phyloP scores from a whole-genome alignment of 2,113 vertebrate species.

The Chelonoidis abingdonii region DNA sequence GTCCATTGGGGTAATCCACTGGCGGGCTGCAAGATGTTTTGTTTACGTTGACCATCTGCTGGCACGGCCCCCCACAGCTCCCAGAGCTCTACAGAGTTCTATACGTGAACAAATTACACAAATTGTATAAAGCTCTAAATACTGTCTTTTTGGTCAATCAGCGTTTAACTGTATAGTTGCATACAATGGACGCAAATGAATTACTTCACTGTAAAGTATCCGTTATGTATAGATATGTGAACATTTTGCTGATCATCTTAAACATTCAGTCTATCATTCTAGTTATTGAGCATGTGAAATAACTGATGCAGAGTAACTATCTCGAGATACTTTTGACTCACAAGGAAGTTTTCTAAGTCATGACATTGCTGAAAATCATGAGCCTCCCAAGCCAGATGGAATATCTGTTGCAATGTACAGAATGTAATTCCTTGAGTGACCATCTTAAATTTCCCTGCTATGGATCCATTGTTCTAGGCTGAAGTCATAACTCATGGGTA shows the following conservation, averaged over 20 bases:
- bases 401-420: neutral
- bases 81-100: neutral
- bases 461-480: neutral
- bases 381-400: neutral
- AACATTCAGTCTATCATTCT: neutral
- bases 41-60: too few relatives aligned
- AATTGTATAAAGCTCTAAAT: neutral
- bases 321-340: fast-evolving
- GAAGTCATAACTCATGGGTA: neutral
- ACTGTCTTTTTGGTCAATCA: neutral
- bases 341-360: neutral
- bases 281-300: neutral
- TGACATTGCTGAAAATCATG: neutral
- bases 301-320: neutral
- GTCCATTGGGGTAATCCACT: too few relatives aligned
- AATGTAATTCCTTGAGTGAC: neutral
- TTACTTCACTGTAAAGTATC: neutral
- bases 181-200: neutral
- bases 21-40: too few relatives aligned
- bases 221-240: neutral
- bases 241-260: neutral
- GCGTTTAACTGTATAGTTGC: neutral
- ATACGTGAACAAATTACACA: neutral
- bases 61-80: too few relatives aligned
- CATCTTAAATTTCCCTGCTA: neutral